Evolutionary conservation across 2,888 invertebrate genomes (phyloP).

Genomic region (Chrysolina oricalcia): DNA sequence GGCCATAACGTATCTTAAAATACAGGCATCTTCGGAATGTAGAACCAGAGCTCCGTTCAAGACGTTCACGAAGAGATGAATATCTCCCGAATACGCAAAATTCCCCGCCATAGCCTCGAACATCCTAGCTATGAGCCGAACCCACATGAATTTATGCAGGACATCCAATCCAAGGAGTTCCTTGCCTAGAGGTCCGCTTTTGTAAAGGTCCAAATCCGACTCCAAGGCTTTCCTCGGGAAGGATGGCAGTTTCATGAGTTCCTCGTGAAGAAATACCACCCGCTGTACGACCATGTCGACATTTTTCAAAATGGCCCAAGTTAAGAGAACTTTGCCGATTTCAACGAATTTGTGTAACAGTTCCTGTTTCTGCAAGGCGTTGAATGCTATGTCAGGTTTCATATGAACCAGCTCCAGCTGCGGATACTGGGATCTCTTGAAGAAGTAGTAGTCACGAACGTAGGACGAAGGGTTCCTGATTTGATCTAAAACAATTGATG

Average conservation of each 20-base stretch:
- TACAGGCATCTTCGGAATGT: constrained; percentile 97
- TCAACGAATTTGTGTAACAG: constrained; percentile 95
- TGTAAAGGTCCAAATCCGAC: constrained; percentile 94
- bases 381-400: constrained; percentile 92
- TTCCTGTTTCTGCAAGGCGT: constrained; percentile 92
- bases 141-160: constrained; percentile 99
- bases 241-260: constrained; percentile 97
- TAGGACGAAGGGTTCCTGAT: constrained; percentile 96
- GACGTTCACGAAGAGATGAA: constrained; percentile 97
- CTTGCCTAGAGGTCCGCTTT: constrained; percentile 88
- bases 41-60: constrained; percentile 96
- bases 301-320: constrained; percentile 93
- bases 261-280: constrained; percentile 98
- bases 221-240: constrained; percentile 99
- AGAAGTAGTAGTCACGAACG: constrained; percentile 89
- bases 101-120: constrained; percentile 98
- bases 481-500: constrained; percentile 79
- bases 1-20: constrained; percentile 95
- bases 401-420: constrained; percentile 95
- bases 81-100: constrained; percentile 96
- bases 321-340: constrained; percentile 94
- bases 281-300: constrained; percentile 97
- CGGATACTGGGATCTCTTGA: constrained; percentile 94
- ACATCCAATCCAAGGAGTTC: constrained; percentile 87
- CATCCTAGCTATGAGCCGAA: constrained; percentile 95